Conservation (phyloP, 2,113 vertebrate genomes). For the Anguilla rostrata region DNA sequence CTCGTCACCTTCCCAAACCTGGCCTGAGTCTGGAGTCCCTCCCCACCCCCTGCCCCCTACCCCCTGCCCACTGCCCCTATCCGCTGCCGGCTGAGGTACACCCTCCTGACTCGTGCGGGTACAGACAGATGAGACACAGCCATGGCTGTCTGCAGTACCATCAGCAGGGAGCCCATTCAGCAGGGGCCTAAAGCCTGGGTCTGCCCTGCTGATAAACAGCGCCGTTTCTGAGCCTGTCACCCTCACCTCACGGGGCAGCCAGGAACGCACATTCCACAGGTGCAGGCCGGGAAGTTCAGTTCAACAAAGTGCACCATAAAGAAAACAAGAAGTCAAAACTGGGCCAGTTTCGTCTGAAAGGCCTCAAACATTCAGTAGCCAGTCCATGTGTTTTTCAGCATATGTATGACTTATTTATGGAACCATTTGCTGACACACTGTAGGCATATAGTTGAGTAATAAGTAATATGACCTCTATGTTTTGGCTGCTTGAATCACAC, state of each 20-base stretch:
- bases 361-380: not conserved
- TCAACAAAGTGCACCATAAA: not conserved
- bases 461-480: not conserved
- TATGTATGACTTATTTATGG: not conserved
- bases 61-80: too few relatives aligned
- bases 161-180: not conserved
- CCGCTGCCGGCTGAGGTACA: constrained; percentile 33
- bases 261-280: not conserved
- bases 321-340: not conserved
- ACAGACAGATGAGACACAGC: constrained; percentile 55
- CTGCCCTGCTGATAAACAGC: not conserved
- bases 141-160: not conserved
- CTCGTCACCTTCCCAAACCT: constrained; percentile 63
- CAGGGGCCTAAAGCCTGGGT: not conserved
- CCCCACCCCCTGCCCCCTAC: not conserved
- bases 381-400: not conserved
- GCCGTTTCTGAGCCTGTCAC: not conserved
- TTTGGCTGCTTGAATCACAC: not conserved
- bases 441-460: not conserved
- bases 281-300: not conserved
- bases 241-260: too few relatives aligned
- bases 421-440: not conserved
- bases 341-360: not conserved
- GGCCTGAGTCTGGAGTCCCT: constrained; percentile 53
- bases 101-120: constrained; percentile 42